Percentiles rank a stretch among this genome's conserved stretches.
These are phyloP conservation scores for Seira musarum DNA, from an alignment of 2,888 invertebrate genomes.

Conservation along the genomic window DNA sequence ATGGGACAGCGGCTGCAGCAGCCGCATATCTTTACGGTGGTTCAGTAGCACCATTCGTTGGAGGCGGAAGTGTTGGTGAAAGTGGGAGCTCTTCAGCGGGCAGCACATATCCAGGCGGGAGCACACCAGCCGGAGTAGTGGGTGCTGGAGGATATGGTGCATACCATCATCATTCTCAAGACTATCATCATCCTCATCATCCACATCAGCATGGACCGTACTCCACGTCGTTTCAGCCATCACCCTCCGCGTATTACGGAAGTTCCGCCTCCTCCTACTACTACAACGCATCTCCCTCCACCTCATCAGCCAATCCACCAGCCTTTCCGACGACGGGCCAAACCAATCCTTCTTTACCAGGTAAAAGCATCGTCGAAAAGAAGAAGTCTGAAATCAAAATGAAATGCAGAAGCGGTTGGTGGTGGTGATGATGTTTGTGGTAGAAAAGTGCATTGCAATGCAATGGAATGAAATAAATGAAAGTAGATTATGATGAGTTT, in stretches of 20 bases:
- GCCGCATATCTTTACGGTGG: slow-evolving; percentile 67
- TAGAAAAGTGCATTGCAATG: too few species aligned
- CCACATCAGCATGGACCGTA: slow-evolving; percentile 65
- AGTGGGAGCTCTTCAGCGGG: too few species aligned
- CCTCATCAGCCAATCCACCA: slow-evolving; percentile 67
- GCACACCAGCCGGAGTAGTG: slow-evolving; percentile 21
- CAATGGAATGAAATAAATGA: too few species aligned
- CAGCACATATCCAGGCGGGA: slow-evolving; percentile 42
- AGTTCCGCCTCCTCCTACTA: slow-evolving; percentile 67
- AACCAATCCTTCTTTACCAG: slow-evolving; percentile 68
- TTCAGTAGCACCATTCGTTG: slow-evolving; percentile 61
- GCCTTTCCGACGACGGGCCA: slow-evolving; percentile 58
- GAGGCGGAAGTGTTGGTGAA: slow-evolving; percentile 25
- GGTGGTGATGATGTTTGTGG: too few species aligned
- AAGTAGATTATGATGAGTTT: too few species aligned
- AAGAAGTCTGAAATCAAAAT: too few species aligned
- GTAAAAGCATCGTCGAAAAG: slow-evolving; percentile 52
- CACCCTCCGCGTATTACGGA: slow-evolving; percentile 66
- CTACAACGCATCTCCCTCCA: slow-evolving; percentile 68
- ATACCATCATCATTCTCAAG: slow-evolving; percentile 60
- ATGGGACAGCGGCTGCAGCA: slow-evolving; percentile 47
- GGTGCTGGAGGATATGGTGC: slow-evolving; percentile 37
- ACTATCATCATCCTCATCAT: slow-evolving; percentile 54
- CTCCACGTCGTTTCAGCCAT: slow-evolving; percentile 64
- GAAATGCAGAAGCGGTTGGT: too few species aligned